phyloP scores from a whole-genome alignment of 2,888 invertebrate species.

The Dicyrtomina minuta region DNA sequence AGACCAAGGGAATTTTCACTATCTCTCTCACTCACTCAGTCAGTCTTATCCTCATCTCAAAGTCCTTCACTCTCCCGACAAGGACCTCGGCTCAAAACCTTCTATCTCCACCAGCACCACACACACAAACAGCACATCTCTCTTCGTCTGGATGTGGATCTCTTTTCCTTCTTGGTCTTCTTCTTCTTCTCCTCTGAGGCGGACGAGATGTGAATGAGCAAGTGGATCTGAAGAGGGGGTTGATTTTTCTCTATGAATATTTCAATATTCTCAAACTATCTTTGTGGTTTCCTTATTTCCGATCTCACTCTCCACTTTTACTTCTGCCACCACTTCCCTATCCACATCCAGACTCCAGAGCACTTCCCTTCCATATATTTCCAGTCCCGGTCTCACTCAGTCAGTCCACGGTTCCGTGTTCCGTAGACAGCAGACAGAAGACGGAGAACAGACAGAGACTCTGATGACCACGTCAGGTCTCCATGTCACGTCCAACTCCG shows the following conservation, averaged over 20 bases:
- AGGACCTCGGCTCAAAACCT: neutral
- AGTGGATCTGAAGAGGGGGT: too few species aligned
- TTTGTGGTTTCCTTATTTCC: conserved; percentile 31
- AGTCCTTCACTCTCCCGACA: neutral
- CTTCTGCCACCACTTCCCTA: neutral
- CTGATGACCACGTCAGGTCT: too few species aligned
- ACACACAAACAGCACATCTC: neutral
- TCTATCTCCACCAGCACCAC: neutral
- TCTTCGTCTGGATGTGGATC: neutral
- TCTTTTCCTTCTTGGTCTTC: conserved; percentile 4
- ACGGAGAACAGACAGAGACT: neutral
- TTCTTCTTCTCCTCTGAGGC: conserved; percentile 10
- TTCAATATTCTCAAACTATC: conserved; percentile 34
- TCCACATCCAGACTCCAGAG: neutral
- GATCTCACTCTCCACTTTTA: neutral
- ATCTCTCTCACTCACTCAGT: neutral
- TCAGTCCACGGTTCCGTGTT: too few species aligned
- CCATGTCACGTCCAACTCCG: too few species aligned
- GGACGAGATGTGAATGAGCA: conserved; percentile 34
- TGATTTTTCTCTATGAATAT: conserved; percentile 36
- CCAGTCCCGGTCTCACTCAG: neutral
- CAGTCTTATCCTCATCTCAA: neutral
- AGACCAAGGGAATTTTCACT: conserved; percentile 33
- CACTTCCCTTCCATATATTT: neutral
- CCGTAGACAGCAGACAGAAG: neutral